Evolutionary conservation across 2,888 invertebrate genomes (phyloP).

Genomic region (Cotesia congregata): DNA sequence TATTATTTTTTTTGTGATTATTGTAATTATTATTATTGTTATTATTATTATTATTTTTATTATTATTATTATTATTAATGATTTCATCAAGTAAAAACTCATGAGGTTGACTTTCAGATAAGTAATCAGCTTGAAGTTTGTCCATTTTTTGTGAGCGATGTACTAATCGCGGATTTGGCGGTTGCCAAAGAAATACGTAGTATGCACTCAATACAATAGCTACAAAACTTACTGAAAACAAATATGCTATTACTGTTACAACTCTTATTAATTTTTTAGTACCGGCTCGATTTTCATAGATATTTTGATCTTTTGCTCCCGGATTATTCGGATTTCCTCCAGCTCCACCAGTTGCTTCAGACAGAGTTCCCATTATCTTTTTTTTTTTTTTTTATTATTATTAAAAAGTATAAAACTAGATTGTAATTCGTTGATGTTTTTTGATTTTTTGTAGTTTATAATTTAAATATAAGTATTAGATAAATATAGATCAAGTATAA

Average conservation of each 20-base stretch:
- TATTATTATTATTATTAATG: neutral
- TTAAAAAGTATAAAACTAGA: conserved; percentile 15
- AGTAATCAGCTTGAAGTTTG: conserved; percentile 52
- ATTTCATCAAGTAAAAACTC: conserved; percentile 14
- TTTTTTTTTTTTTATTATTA: conserved; percentile 20
- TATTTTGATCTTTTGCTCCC: conserved; percentile 51
- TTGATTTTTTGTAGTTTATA: neutral
- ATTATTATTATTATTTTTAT: conserved; percentile 3
- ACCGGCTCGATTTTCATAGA: conserved; percentile 57
- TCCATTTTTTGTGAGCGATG: conserved; percentile 47
- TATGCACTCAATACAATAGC: conserved; percentile 86
- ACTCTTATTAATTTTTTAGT: conserved; percentile 74
- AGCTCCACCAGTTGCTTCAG: conserved; percentile 33
- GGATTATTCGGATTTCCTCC: conserved; percentile 20
- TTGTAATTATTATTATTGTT: neutral
- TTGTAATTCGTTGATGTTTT: neutral
- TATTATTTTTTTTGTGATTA: neutral
- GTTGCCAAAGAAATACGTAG: conserved; percentile 87
- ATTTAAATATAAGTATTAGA: neutral
- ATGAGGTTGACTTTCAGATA: conserved; percentile 39
- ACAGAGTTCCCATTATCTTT: conserved; percentile 38
- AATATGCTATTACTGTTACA: conserved; percentile 85
- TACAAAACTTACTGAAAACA: conserved; percentile 87
- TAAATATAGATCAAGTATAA: neutral
- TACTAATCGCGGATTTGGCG: conserved; percentile 72